A percentile compares a stretch with the other conserved stretches of the same genome.
phyloP scores from a whole-genome alignment of 2,113 vertebrate genomes.

The Fulica atra region DNA sequence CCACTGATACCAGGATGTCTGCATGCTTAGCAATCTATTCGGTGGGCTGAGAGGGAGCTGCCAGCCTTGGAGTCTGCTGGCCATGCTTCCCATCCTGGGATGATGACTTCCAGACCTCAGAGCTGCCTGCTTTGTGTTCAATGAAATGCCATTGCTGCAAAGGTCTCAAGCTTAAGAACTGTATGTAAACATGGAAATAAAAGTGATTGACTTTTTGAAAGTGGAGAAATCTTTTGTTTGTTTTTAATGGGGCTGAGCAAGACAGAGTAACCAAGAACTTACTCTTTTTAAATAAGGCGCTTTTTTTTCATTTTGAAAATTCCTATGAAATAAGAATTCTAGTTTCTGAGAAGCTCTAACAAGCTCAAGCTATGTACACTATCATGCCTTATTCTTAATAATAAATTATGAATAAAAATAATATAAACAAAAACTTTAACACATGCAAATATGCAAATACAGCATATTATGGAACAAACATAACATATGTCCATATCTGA shows the following conservation, averaged over 20 bases:
- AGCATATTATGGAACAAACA: not conserved
- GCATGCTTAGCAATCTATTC: not conserved
- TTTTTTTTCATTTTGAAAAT: not conserved
- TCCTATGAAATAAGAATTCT: not conserved
- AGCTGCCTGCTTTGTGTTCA: not conserved
- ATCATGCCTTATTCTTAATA: not conserved
- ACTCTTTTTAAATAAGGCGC: not conserved
- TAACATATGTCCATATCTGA: not conserved
- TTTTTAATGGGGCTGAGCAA: not conserved
- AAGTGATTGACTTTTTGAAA: not conserved
- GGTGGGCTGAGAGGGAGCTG: not conserved
- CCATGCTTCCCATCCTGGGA: not conserved
- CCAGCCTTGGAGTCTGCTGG: not conserved
- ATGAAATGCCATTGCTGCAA: not conserved
- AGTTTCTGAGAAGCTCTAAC: not conserved
- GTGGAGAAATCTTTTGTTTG: not conserved
- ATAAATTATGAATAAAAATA: not conserved
- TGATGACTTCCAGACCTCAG: accelerated
- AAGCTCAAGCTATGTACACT: not conserved
- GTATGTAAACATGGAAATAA: not conserved
- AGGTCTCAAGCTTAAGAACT: not conserved
- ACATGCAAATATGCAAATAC: not conserved
- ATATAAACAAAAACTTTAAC: not conserved
- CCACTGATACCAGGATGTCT: not conserved
- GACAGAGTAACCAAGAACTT: not conserved